Conservation (phyloP, 2,888 invertebrate species). For the Ypsolopha sequella region DNA sequence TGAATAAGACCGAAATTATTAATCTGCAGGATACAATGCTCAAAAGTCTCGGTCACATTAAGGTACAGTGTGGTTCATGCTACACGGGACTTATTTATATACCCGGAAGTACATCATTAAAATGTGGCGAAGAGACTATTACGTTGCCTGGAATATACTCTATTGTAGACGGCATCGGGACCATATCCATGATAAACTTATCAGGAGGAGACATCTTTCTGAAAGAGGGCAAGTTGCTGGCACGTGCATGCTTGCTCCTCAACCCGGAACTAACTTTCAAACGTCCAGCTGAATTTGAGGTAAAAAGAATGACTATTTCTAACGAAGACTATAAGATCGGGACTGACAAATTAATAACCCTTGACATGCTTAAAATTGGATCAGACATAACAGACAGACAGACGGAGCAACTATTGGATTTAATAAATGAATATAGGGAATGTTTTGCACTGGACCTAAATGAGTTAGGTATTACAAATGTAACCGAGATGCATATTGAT, state of each 20-base stretch:
- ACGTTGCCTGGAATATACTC: background rate
- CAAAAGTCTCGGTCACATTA: background rate
- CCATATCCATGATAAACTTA: background rate
- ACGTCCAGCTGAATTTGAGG: background rate
- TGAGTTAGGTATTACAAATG: background rate
- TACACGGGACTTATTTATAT: background rate
- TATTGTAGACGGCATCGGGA: background rate
- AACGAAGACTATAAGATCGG: background rate
- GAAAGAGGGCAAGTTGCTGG: background rate
- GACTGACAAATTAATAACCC: background rate
- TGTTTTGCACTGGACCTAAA: background rate
- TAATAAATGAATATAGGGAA: background rate
- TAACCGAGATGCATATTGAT: slow-evolving; percentile 1
- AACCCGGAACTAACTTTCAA: background rate
- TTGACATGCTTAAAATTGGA: background rate
- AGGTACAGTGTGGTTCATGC: background rate
- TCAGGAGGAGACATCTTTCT: background rate
- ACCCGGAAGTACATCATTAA: background rate
- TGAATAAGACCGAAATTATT: background rate
- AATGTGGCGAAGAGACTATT: background rate
- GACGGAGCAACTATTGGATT: background rate
- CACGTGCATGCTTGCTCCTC: background rate
- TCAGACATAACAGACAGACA: background rate
- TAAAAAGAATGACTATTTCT: background rate
- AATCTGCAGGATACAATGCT: background rate